Conservation (phyloP, 1,140 invertebrate species). For the Holotrichia oblita region DNA sequence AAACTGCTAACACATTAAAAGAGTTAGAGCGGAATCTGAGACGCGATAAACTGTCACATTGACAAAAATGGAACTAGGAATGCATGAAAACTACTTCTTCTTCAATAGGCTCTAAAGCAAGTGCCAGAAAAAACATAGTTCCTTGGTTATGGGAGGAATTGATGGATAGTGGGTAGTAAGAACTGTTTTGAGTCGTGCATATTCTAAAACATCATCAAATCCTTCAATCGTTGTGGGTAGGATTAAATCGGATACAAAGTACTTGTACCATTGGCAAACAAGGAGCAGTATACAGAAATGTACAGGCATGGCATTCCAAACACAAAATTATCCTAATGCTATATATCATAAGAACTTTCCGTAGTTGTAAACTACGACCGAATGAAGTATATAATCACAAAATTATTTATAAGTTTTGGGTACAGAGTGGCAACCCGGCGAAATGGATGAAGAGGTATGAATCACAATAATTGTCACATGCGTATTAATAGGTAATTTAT, state of each 20-base stretch:
- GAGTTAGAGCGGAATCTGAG: not conserved
- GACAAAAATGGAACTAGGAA: not conserved
- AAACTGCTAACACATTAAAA: not conserved
- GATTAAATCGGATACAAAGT: slow-evolving; percentile 47
- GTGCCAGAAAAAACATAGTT: not conserved
- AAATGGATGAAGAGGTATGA: slow-evolving; percentile 50
- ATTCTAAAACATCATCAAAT: not conserved
- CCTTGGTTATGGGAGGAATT: not conserved
- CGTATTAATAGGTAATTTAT: not conserved
- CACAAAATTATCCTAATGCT: slow-evolving; percentile 88
- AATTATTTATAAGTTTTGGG: slow-evolving; percentile 69
- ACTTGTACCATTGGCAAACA: slow-evolving; percentile 71
- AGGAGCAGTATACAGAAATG: slow-evolving; percentile 74
- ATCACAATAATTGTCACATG: not conserved
- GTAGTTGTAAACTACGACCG: slow-evolving; percentile 71
- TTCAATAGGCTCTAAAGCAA: not conserved
- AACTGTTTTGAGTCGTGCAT: not conserved
- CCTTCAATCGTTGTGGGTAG: not conserved
- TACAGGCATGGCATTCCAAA: slow-evolving; percentile 81
- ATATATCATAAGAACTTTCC: slow-evolving; percentile 80
- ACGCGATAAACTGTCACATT: not conserved
- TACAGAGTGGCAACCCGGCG: slow-evolving; percentile 46
- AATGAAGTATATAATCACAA: slow-evolving; percentile 72
- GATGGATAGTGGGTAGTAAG: slow-evolving; percentile 1
- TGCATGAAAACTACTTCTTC: not conserved